Base-by-base conservation (phyloP, 2,888 invertebrate species). In the Eilema depressum region DNA sequence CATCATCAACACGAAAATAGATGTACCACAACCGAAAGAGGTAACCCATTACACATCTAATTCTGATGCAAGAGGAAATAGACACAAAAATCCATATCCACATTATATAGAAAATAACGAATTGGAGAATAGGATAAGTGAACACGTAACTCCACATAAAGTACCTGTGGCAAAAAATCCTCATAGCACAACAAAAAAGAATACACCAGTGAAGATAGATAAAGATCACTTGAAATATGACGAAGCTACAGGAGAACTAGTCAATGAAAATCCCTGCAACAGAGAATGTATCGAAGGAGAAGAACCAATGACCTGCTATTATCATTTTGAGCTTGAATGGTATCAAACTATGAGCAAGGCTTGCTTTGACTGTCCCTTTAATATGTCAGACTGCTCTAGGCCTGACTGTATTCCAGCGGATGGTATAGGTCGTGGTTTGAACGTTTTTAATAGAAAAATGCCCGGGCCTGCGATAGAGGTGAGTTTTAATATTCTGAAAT, bases 301-400 rank as follows among this genome's bases (percentile, higher is more conserved):
- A 63, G 93, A 96, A 12, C 96, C 96, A 2, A 97, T 97, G 96
- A 95, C 96, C 30, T 98, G 98, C 83, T 95, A 96, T 70, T 98
- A 97, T 86, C 94, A 96, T 81, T 98, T 98, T 83, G 95, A 95
- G 23, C 85, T 98, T 8, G 98, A 98, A 88, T 97, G 97, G 96
- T 98, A 98, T 90, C 96, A 97, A 80, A 97, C 98, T 0, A 96
- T 98, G 96, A 98, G 98, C 87, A 98, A 98, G 89, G 98, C 98
- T 0, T 99, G 99, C 84, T 98, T 96, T 85, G 93, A 97, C 82
- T 99, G 99, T 86, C 98, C 98, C 0, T 96, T 93, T 71, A 97
- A 97, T 86, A 80, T 92, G 1, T 96, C 96, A 0, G 98, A 99
- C 86, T 99, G 99, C 86, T 93, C 91, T 62, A 95, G 97, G 66